Base-by-base conservation (phyloP, 2,113 vertebrate species). In the Falco punctatus region DNA sequence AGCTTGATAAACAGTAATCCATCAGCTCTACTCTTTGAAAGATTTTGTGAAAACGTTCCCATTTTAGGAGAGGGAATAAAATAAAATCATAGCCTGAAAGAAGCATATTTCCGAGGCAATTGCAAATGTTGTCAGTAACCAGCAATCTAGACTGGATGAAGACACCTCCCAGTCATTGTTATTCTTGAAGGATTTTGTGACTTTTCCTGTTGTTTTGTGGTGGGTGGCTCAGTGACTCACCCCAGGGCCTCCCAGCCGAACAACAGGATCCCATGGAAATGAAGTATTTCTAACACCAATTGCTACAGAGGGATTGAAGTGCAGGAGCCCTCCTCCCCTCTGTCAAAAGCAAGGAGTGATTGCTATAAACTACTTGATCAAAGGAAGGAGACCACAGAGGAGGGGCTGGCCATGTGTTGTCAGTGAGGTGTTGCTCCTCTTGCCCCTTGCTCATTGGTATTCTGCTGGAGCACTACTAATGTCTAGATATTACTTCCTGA, bases 121-220 rank as follows among this genome's bases (percentile, higher is more conserved):
- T 69, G 26, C 42, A 79, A 64, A 64, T 38, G 38, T 51, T 95
- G 66, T 92, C 70, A 74, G 59, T 51, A 86, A 54, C 64, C 73
- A 71, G 74, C 62, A 94, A 38, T 74, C 55, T 59, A 35, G 57
- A 19, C 78, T 86, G 73, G 65, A 83, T 92, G 71, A 83, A 89
- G 92, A 82, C 72, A 58, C 74, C 70, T 89, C 78, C 80, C 71
- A 80, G 88, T 73, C 82, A 77, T 18, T 81, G 88, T 57, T 92
- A 69, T 86, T 81, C 73, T 49, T 85, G 72, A 96, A 94, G 66
- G 65, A 94, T 89, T 96, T 72, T 95, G 75, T 84, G 74, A 38
- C 57, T 95, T 69, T 97, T 97, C 90, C 95, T 96, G 90, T 97
- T 97, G 86, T 93, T 94, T 57, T 79, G 30, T 0, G 0, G 38